Base-by-base conservation (phyloP, 1,140 invertebrate species). In the Lasioglossum baleicum region DNA sequence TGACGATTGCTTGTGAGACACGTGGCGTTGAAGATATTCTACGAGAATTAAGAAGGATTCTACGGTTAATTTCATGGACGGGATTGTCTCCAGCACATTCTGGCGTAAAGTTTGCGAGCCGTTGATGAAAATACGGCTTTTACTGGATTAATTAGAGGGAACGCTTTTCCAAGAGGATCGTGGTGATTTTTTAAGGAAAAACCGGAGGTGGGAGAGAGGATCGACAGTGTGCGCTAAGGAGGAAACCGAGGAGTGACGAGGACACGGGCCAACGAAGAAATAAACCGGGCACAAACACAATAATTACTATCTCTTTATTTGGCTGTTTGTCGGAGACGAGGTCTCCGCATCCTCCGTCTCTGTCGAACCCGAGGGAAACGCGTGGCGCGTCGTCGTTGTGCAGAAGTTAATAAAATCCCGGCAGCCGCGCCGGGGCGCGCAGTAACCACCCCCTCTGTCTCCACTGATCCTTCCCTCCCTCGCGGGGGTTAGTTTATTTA, bases 401-500 rank as follows among this genome's bases (percentile, higher is more conserved):
- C 88, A 93, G 91, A 92, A 93, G 91, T 92, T 93, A 93, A 93
- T 93, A 93, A 93, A 93, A 93, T 93, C 91, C 90, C 89, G 85
- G 87, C 88, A 90, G 88, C 85, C 81, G 86, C 88, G 83, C 82
- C 80, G 87, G 80, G 78, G 65, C 80, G 87, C 85, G 85, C 85
- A 84, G 83, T 84, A 80, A 80, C 85, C 73, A 75, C 73, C 82
- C 75, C 61, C 74, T 75, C 77, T 69, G 63, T 80, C 73, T 68
- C 73, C 72, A n/a, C 53, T 58, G 51, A 64, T 77, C 70, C 73
- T 42, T 60, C 69, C 65, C 60, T 61, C 10, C 65, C 81, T 53
- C 75, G 53, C 74, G 81, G 82, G 87, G 91, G 90, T 89, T 83
- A 88, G 91, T 93, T 93, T 93, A 92, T 93, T 93, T 92, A 92